These are phyloP conservation scores for Penaeus chinensis DNA, from an alignment of 1,140 invertebrate species.

Conservation along the genomic window DNA sequence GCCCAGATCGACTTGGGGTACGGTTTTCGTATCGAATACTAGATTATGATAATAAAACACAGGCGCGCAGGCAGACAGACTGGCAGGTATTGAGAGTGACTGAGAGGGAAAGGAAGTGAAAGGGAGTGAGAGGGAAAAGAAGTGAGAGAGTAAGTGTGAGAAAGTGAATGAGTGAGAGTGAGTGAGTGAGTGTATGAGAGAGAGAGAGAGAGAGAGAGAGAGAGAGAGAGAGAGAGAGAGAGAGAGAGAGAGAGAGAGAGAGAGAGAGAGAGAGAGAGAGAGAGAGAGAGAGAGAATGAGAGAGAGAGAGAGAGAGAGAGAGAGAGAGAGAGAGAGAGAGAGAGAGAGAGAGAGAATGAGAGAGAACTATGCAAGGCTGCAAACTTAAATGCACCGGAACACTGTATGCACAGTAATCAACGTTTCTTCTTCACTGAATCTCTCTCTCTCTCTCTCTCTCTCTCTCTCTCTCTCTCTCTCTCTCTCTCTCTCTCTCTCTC, in stretches of 20 bases:
- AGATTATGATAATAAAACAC: conserved; percentile 7
- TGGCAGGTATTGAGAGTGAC: too few species aligned
- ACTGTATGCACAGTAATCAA: not conserved
- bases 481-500: too few species aligned
- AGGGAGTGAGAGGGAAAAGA: not conserved
- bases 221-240: conserved; percentile 11
- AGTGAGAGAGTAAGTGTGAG: conserved; percentile 28
- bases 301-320: conserved; percentile 17
- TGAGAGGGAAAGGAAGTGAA: not conserved
- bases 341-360: not conserved
- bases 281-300: not conserved
- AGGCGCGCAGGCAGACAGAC: not conserved
- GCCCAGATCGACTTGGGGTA: too few species aligned
- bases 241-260: not conserved
- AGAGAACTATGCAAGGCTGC: not conserved
- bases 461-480: too few species aligned
- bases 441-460: too few species aligned
- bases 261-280: not conserved
- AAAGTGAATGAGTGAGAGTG: conserved; percentile 29
- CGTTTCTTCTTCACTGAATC: not conserved
- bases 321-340: not conserved
- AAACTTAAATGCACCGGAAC: conserved; percentile 12
- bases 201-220: too few species aligned
- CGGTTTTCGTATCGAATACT: conserved; percentile 9
- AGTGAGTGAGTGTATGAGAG: too few species aligned